Conservation (phyloP, 2,888 invertebrate species). For the Trachelus iudaicus region DNA sequence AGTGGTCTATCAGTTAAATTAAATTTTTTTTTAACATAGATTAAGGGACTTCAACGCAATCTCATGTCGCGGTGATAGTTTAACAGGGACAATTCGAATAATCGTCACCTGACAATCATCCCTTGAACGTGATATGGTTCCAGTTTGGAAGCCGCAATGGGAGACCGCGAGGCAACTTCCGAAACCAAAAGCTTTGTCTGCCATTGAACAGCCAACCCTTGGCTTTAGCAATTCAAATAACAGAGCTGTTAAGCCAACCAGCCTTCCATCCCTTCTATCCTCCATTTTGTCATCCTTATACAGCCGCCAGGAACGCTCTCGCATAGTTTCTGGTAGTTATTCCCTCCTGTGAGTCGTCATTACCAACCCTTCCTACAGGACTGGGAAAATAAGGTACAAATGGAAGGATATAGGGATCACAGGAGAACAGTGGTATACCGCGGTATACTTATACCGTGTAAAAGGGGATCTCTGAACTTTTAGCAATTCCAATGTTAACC, state of each 20-base stretch:
- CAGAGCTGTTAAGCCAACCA: neutral
- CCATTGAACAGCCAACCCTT: neutral
- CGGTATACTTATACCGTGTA: neutral
- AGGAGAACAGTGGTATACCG: neutral
- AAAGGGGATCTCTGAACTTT: neutral
- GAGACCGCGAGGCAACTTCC: neutral
- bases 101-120: neutral
- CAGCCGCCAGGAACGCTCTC: neutral
- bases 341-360: neutral
- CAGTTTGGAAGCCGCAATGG: neutral
- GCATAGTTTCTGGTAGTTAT: neutral
- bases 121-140: neutral
- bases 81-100: neutral
- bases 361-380: neutral
- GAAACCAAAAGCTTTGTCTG: neutral
- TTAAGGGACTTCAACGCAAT: neutral
- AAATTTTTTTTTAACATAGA: neutral
- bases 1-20: no score
- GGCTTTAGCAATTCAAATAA: conserved; percentile 3
- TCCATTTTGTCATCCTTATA: neutral
- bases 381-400: neutral
- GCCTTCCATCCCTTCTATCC: neutral
- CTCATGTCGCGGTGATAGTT: neutral
- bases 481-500: conserved; percentile 12
- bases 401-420: neutral